Evolutionary conservation across 1,140 invertebrate species (phyloP).

Genomic region (Nylanderia fulva): DNA sequence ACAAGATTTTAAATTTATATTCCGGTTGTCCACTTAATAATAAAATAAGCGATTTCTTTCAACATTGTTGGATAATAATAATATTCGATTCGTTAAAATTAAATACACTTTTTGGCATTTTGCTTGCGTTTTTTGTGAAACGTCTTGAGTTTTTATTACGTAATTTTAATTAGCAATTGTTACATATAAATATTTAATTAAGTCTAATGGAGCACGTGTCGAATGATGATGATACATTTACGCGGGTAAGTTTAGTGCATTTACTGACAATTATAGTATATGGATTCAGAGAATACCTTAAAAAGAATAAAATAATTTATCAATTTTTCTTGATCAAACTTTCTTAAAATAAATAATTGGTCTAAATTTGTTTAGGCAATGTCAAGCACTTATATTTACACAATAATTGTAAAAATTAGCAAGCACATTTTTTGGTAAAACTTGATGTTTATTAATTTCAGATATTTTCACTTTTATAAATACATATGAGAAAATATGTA

Average conservation of each 20-base stretch:
- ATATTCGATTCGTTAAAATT: neutral
- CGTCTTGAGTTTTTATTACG: neutral
- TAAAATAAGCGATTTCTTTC: neutral
- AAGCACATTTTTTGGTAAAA: neutral
- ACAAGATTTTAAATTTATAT: neutral
- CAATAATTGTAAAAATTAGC: neutral
- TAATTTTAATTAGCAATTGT: neutral
- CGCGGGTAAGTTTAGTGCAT: conserved; percentile 60
- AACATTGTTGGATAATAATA: neutral
- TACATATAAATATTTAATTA: neutral
- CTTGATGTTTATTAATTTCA: neutral
- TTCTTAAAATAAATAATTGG: neutral
- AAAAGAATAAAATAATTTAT: neutral
- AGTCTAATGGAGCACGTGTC: conserved; percentile 54
- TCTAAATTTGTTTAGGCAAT: neutral
- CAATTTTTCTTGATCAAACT: too few species aligned
- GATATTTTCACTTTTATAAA: neutral
- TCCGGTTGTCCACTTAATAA: neutral
- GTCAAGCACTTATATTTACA: neutral
- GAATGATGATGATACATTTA: conserved; percentile 20
- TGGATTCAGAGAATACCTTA: neutral
- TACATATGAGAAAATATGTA: neutral
- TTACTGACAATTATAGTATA: neutral
- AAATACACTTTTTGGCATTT: neutral
- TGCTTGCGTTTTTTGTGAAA: neutral